phyloP scores from a whole-genome alignment of 2,113 vertebrate species.

The Lepus europaeus region DNA sequence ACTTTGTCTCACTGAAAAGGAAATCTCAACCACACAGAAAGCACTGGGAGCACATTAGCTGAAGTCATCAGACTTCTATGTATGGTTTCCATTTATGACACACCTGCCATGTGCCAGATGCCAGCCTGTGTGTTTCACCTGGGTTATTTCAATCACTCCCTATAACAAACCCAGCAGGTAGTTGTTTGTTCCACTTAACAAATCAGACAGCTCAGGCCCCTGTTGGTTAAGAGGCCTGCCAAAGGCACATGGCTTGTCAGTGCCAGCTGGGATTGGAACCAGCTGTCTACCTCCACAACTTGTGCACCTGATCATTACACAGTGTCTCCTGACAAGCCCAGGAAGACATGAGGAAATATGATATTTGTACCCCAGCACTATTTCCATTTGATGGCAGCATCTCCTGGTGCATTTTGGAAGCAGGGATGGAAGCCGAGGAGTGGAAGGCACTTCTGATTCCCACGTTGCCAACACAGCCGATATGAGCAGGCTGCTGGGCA shows the following conservation, averaged over 20 bases:
- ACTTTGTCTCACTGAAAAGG: slow-evolving; percentile 49
- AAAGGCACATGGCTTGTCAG: not conserved
- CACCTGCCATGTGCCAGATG: not conserved
- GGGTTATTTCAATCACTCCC: slow-evolving; percentile 10
- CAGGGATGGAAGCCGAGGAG: not conserved
- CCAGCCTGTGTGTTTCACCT: not conserved
- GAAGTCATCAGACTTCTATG: slow-evolving; percentile 27
- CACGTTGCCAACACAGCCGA: not conserved
- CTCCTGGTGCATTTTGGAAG: not conserved
- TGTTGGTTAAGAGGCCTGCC: not conserved
- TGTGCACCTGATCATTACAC: not conserved
- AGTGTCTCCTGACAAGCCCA: not conserved
- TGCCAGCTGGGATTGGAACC: not conserved
- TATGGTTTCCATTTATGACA: slow-evolving; percentile 17
- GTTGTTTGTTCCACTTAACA: not conserved
- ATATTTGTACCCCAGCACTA: not conserved
- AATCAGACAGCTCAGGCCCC: not conserved
- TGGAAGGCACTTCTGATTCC: not conserved
- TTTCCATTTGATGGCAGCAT: not conserved
- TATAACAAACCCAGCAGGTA: not conserved
- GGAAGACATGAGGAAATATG: not conserved
- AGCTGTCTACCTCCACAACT: not conserved
- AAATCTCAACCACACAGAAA: slow-evolving; percentile 58
- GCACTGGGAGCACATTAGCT: not conserved
- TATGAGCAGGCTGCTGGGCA: not conserved